A percentile compares a stretch with the other conserved stretches of the same genome.
Conservation (phyloP, 2,888 invertebrate genomes). For the Bombylius major region DNA sequence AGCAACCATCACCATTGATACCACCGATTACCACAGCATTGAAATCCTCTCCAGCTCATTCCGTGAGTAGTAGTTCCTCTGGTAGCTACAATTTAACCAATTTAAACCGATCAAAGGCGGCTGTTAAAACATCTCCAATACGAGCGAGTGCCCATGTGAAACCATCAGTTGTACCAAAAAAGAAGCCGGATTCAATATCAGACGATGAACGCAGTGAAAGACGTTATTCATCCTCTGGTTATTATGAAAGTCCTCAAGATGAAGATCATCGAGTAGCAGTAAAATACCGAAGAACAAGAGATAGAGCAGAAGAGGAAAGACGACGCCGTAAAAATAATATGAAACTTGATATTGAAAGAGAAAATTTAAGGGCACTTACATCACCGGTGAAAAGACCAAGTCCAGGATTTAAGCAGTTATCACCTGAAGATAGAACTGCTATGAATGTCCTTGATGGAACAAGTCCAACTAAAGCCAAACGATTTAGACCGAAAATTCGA, state of each 20-base stretch:
- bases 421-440: conserved; percentile 26
- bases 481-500: conserved; percentile 36
- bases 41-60: conserved; percentile 40
- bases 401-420: conserved; percentile 20
- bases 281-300: conserved; percentile 22
- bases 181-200: conserved; percentile 46
- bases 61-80: conserved; percentile 44
- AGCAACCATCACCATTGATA: background rate
- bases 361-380: conserved; percentile 42
- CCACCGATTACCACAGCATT: conserved; percentile 9
- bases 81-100: conserved; percentile 43
- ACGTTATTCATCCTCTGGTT: conserved; percentile 60
- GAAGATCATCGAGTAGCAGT: conserved; percentile 35
- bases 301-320: conserved; percentile 58
- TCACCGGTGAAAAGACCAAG: conserved; percentile 31
- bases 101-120: conserved; percentile 17
- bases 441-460: conserved; percentile 22
- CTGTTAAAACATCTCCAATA: conserved; percentile 10
- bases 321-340: conserved; percentile 60
- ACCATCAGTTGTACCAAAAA: conserved; percentile 9
- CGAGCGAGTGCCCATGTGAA: conserved; percentile 6
- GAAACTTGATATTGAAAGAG: conserved; percentile 57
- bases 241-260: conserved; percentile 61
- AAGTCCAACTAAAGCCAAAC: conserved; percentile 32
- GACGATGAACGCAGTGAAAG: conserved; percentile 55